Evolutionary conservation across 2,888 invertebrate genomes (phyloP), one percentile per base, ranked within the genome.

Genomic region (Xanthia togata): DNA sequence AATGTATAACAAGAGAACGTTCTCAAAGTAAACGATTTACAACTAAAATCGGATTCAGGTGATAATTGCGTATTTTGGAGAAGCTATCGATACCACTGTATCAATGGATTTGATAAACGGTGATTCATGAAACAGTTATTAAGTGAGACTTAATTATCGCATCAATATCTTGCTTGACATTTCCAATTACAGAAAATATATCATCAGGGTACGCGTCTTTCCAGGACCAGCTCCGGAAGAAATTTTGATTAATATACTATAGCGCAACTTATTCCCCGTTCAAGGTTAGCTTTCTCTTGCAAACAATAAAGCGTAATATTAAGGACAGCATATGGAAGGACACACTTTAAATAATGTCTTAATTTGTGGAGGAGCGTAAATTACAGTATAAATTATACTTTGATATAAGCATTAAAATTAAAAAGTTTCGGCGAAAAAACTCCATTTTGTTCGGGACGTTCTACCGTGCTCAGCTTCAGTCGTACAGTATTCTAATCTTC

Each of bases 21-120:
- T 78, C 57, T 59, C 47, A 26, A 23, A 70, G 20, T 53, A 70
- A n/a, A 72, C 53, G 9, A 41, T 38, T 71, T n/a, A 17, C 53
- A 20, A 55, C 20, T 44, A 53, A 68, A 70, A 57, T 35, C 35
- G 53, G 12, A 12, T 41, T 41, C n/a, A 31, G 50, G 20, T 55
- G 17, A 68, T 69, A 44, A 70, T 69, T 72, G 6, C 14, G 26
- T 69, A 65, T 60, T 23, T 70, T 64, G 14, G 17, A n/a, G 20
- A 59, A 53, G 12, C 47, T 35, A 60, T 72, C 35, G 9, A 53
- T 57, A 20, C 5, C 17, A 35, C 8, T 35, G 31, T 26, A 60
- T 75, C 9, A 35, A 47, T 57, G 17, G 8, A 67, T 70, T 55
- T 57, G 26, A 62, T 81, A 62, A 72, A 70, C 3, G 26, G 14